Evolutionary conservation across 2,888 invertebrate species (phyloP).

Genomic region (Meliscaeva auricollis): DNA sequence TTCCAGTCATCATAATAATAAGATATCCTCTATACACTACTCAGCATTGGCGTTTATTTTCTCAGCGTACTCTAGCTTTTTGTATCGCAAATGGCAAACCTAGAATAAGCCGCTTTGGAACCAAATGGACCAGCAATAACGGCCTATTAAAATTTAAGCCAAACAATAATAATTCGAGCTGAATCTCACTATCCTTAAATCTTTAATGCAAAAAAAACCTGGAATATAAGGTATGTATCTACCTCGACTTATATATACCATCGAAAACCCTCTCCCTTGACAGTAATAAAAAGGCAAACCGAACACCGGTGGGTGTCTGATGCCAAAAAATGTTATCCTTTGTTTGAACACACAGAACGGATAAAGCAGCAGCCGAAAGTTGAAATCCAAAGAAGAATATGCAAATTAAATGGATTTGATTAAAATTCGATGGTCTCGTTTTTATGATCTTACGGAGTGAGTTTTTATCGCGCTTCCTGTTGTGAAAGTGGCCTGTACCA

Average conservation of each 20-base stretch:
- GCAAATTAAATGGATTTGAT: conserved; percentile 76
- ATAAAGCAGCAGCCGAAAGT: conserved; percentile 39
- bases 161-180: conserved; percentile 25
- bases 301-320: conserved; percentile 73
- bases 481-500: conserved; percentile 73
- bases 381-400: conserved; percentile 67
- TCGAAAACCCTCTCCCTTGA: conserved; percentile 53
- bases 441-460: conserved; percentile 72
- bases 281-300: conserved; percentile 72
- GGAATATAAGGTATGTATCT: conserved; percentile 19
- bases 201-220: conserved; percentile 39
- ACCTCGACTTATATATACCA: neutral
- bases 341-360: conserved; percentile 56
- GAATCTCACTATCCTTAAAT: conserved; percentile 55
- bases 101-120: too few species aligned
- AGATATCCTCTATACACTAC: too few species aligned
- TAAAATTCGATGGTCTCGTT: conserved; percentile 76
- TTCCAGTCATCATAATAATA: too few species aligned
- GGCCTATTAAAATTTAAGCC: conserved; percentile 53
- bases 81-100: too few species aligned
- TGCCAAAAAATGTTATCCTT: conserved; percentile 73
- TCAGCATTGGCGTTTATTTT: too few species aligned
- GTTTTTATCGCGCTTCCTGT: conserved; percentile 76
- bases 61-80: too few species aligned
- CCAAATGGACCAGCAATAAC: conserved; percentile 46